Evolutionary conservation across 1,140 invertebrate genomes (phyloP), one percentile per base, ranked within the genome.

Genomic region (Drosophila ironensis): DNA sequence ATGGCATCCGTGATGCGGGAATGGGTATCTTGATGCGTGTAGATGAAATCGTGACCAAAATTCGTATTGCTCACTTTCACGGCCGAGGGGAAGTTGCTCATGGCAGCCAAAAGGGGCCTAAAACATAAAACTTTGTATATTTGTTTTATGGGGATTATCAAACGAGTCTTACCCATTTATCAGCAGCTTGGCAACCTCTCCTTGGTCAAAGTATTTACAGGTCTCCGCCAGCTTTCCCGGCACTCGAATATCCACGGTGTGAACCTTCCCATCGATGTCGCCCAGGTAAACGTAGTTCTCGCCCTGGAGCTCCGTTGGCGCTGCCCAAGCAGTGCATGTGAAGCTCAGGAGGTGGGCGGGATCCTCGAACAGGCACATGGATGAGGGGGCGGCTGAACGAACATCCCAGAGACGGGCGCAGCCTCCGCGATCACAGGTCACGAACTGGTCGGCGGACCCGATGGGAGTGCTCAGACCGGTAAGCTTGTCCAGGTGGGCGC

Each of bases 341-440:
- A 86, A 87, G 35, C 74, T 86, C 0, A 69, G 35, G 30, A 64
- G 0, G 9, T 80, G 60, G 0, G 24, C 12, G 3, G 57, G 9
- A 16, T 86, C 71, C n/a, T 72, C 27, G 8, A 53, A 84, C 6
- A 86, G 54, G 5, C 70, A 66, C 2, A 45, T 38, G 0, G 82
- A 87, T 0, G 63, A 59, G 0, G 70, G 84, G 4, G 61, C 54
- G 3, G 60, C 17, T 25, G 73, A 60, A 1, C 82, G 51, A 8
- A 61, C 47, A 56, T 87, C 82, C 82, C 82, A 87, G 0, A 87
- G 28, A 9, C 64, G 72, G 4, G 56, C 69, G 30, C 69, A 70
- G 0, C 82, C 82, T 0, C 86, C 69, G 8, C 82, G 82, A 48
- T 77, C 82, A 20, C 82, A 87, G 37, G 84, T 88, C 2, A 88